Base-by-base conservation (phyloP, 1,140 invertebrate genomes). In the Diorhabda carinulata region DNA sequence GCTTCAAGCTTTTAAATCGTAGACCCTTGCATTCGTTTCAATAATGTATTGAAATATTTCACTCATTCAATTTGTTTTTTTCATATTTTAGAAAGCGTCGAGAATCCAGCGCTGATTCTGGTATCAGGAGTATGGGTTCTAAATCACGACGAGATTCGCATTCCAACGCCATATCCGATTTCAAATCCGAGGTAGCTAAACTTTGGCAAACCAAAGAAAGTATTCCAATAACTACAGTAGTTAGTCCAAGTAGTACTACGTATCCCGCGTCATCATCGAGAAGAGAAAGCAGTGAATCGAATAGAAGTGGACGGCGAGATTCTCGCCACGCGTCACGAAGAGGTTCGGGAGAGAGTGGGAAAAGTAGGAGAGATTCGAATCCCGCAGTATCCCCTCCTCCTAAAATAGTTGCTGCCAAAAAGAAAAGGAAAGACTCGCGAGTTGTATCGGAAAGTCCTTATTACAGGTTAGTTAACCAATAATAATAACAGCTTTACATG, bases 31-130 rank as follows among this genome's bases (percentile, higher is more conserved):
- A 25, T 25, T 25, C 25, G 1, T 25, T 25, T 25, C 25, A 25
- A 25, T 25, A 1, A 25, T 25, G 1, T 25, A 25, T 25, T 25
- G 25, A 25, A 25, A 25, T 25, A 25, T 25, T 25, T 25, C 25
- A 25, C 25, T 25, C 25, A 25, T 25, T 25, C 25, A 1, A 25
- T 25, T 25, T 25, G 25, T 25, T 25, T 25, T 25, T 25, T 25
- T 25, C 25, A 25, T 25, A 25, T 52, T 52, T 3, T 61, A 83
- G 88, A 42, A 91, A 92, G 66, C 84, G 92, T 0, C 84, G 92
- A 57, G 92, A 94, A 73, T 93, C 91, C 10, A 92, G 91, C 25
- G 91, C 91, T 10, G 91, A 93, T 78, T 91, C 91, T 0, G 90
- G 91, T n/a, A 90, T 92, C 63, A 89, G 90, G 72, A 91, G 90